Base-by-base conservation (phyloP, 1,140 invertebrate genomes). In the Drosophila auraria region DNA sequence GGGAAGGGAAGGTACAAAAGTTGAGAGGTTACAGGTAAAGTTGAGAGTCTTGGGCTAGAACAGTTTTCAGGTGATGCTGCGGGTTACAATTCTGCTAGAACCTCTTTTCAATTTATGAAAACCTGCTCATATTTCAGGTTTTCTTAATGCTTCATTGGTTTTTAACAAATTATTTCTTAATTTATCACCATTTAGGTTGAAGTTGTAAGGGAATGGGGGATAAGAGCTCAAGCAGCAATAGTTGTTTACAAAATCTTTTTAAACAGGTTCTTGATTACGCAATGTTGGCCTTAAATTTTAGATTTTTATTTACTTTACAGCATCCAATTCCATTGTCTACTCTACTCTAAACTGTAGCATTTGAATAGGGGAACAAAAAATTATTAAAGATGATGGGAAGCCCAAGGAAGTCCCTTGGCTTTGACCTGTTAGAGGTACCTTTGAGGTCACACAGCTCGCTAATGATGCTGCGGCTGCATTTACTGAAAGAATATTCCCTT, bases 271-370 rank as follows among this genome's bases (percentile, higher is more conserved):
- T 14, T 17, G 2, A 53, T 17, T 30, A 53, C 7, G n/a, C 9
- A 17, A 12, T 33, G 2, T 33, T 53, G 9, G 3, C 5, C 27
- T 27, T 5, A 36, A 12, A 2, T 30, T 17, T 3, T 4, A 7
- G 0, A 0, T 5, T 38, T 15, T 23, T 57, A 57, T 57, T 25
- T 25, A 42, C 15, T 3, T 42, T 4, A 27, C 23, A 59, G 23
- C n/a, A 15, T 30, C 14, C 33, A 25, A 25, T 7, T 0, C 9
- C 36, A 15, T 56, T 56, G 53, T 54, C 17, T 36, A 20, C 6
- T 2, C 12, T 45, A 27, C 17, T 49, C 11, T 14, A 63, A 75
- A 57, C 36, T 78, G 53, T 78, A 62, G 51, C 75, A 78, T 42
- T 70, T 14, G 45, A 78, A 53, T 53, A 78, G 58, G 58, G 1